These are phyloP conservation scores for Gymnocheta viridis DNA, from an alignment of 2,888 invertebrate species.

Conservation along the genomic window DNA sequence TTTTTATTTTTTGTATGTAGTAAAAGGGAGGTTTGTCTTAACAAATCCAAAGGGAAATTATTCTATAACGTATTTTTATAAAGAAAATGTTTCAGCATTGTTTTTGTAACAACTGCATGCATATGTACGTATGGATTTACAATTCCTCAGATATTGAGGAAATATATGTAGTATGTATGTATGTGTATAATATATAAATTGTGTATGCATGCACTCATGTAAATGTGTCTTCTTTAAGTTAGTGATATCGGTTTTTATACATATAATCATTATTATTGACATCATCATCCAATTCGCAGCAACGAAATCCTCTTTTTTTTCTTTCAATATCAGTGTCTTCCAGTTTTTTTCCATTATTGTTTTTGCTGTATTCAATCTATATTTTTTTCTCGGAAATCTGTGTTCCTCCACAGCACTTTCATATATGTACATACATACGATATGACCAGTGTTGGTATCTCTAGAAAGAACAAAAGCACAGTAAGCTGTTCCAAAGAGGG, in stretches of 20 bases:
- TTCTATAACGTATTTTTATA: constrained; percentile 57
- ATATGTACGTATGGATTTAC: constrained; percentile 24
- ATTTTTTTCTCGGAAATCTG: constrained; percentile 52
- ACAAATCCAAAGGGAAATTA: constrained; percentile 53
- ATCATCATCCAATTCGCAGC: constrained; percentile 20
- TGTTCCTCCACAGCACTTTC: constrained; percentile 4
- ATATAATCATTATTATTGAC: constrained; percentile 50
- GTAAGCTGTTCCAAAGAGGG: too few species aligned
- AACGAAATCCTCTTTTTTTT: constrained; percentile 24
- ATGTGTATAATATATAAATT: not conserved
- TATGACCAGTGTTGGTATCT: too few species aligned
- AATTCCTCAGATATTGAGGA: constrained; percentile 21
- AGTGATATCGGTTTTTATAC: constrained; percentile 66
- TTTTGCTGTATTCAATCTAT: constrained; percentile 8
- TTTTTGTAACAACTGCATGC: constrained; percentile 32
- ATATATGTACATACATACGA: too few species aligned
- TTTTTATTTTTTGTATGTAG: not conserved
- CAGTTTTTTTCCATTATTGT: not conserved
- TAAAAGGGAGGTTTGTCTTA: constrained; percentile 58
- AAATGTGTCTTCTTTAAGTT: constrained; percentile 64
- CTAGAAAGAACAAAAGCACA: too few species aligned
- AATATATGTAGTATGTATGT: not conserved
- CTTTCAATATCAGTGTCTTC: constrained; percentile 8
- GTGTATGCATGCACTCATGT: not conserved
- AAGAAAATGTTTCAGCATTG: constrained; percentile 34